Evolutionary conservation across 2,113 vertebrate genomes (phyloP).

Genomic region (Leuciscus idus): DNA sequence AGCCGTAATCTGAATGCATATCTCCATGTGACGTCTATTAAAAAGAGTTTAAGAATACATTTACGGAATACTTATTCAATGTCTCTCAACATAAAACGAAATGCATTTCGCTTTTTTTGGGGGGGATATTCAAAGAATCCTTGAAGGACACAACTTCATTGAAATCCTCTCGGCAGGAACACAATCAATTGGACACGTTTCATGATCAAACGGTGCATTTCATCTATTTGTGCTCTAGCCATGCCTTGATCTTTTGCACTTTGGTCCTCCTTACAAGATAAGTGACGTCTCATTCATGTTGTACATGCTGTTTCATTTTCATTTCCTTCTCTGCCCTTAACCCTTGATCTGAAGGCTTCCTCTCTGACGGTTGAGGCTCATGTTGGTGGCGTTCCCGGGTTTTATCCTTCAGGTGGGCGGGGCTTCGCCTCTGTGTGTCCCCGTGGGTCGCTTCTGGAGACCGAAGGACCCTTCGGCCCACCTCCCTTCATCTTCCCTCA

Average conservation of each 20-base stretch:
- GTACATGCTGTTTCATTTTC: slow-evolving; percentile 17
- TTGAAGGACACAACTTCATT: slow-evolving; percentile 5
- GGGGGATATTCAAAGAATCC: slow-evolving; percentile 10
- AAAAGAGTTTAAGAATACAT: slow-evolving; percentile 3
- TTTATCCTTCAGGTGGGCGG: background rate
- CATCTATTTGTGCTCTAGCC: slow-evolving; percentile 16
- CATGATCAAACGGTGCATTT: slow-evolving; percentile 43
- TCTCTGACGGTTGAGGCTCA: background rate
- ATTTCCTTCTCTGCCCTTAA: slow-evolving; percentile 35
- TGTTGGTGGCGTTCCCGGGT: slow-evolving; percentile 2
- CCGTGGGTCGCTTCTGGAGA: slow-evolving; percentile 3
- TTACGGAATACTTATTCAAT: background rate
- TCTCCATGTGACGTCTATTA: background rate
- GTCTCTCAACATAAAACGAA: slow-evolving; percentile 8
- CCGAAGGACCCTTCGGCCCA: slow-evolving; percentile 18
- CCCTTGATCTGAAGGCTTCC: slow-evolving; percentile 1
- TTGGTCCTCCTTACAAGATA: slow-evolving; percentile 12
- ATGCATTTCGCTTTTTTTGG: background rate
- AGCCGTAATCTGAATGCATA: background rate
- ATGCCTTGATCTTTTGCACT: slow-evolving; percentile 40
- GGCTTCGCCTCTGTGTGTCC: background rate
- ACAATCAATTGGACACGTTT: slow-evolving; percentile 22
- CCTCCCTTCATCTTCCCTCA: slow-evolving; percentile 59
- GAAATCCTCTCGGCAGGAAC: slow-evolving; percentile 1
- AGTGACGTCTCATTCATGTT: slow-evolving; percentile 24